phyloP scores from a whole-genome alignment of 2,797 vertebrate species.

The Valencia hispanica region DNA sequence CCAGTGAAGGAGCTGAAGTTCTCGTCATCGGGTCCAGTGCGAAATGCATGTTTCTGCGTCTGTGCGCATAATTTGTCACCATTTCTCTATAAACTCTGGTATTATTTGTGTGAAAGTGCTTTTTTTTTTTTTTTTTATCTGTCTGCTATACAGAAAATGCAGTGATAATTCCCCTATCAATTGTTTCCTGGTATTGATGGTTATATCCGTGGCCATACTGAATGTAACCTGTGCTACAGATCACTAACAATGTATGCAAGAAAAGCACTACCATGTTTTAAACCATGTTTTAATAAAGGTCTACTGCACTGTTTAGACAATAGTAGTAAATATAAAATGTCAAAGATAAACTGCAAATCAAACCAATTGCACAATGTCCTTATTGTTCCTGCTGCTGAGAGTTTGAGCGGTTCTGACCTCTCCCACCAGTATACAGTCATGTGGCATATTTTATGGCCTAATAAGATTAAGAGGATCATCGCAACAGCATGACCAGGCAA shows the following conservation, averaged over 20 bases:
- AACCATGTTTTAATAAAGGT: constrained; percentile 90
- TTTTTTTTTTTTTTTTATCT: constrained; percentile 42
- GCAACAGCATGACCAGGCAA: background rate
- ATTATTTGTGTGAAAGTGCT: constrained; percentile 61
- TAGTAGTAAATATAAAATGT: background rate
- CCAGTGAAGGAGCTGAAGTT: constrained; percentile 7
- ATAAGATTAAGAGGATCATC: constrained; percentile 39
- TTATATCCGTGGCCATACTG: constrained; percentile 73
- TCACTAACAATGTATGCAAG: constrained; percentile 89
- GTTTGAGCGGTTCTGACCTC: constrained; percentile 9
- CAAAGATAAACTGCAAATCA: background rate
- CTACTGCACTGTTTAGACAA: constrained; percentile 79
- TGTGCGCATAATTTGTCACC: constrained; percentile 35
- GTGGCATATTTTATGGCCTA: constrained; percentile 40
- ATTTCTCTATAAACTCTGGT: constrained; percentile 39
- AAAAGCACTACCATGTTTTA: constrained; percentile 86
- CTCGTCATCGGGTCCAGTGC: constrained; percentile 31
- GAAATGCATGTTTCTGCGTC: constrained; percentile 60
- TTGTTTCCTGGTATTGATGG: constrained; percentile 67
- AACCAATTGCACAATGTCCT: constrained; percentile 5
- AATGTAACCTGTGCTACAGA: constrained; percentile 80
- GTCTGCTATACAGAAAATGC: constrained; percentile 37
- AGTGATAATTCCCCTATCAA: constrained; percentile 51
- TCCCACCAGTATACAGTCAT: constrained; percentile 32
- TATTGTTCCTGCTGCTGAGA: constrained; percentile 1